phyloP scores from a whole-genome alignment of 2,797 vertebrate species.

The Danio tinwini region DNA sequence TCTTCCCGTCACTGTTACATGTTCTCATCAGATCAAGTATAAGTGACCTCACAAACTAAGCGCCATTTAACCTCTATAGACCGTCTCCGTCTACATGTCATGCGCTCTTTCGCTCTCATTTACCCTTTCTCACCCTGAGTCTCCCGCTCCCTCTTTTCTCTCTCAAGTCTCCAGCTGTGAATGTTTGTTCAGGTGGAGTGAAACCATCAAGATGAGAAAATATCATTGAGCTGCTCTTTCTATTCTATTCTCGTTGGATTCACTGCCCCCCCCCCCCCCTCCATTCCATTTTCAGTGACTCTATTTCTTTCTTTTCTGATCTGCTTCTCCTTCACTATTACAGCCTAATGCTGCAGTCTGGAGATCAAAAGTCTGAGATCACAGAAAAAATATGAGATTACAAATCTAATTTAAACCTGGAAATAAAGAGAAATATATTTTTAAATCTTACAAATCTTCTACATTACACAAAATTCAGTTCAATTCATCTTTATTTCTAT shows the following conservation, averaged over 20 bases:
- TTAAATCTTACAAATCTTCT: too few species aligned
- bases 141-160: conserved; percentile 31
- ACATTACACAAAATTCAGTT: too few species aligned
- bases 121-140: conserved; percentile 32
- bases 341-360: background rate
- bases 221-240: conserved; percentile 33
- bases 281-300: conserved; percentile 31
- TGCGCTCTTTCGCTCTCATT: conserved; percentile 19
- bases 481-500: too few species aligned
- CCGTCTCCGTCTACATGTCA: conserved; percentile 37
- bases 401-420: background rate
- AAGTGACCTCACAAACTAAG: conserved; percentile 59
- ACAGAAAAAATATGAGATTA: background rate
- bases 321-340: background rate
- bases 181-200: conserved; percentile 37
- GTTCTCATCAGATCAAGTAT: conserved; percentile 58
- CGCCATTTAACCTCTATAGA: conserved; percentile 55
- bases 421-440: background rate
- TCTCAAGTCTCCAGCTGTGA: conserved; percentile 46
- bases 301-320: conserved; percentile 30
- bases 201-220: conserved; percentile 58
- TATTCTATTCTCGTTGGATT: conserved; percentile 26
- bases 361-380: background rate
- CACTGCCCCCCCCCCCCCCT: background rate
- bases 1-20: conserved; percentile 56